Evolutionary conservation across 2,113 vertebrate species (phyloP).

Genomic region (Solenodon paradoxus): DNA sequence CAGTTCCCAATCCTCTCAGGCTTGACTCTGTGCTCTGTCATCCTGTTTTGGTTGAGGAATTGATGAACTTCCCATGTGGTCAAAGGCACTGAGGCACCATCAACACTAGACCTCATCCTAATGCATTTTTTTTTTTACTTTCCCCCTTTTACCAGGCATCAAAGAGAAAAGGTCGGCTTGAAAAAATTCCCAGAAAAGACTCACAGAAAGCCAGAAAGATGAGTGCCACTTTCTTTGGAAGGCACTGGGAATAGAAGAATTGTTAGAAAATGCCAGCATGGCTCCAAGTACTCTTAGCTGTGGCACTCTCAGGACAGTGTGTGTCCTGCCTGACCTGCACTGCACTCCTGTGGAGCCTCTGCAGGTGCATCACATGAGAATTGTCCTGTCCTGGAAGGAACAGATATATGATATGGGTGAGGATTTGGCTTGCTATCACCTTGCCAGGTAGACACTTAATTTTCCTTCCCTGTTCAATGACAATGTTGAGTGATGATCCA

Average conservation of each 20-base stretch:
- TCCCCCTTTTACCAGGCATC: background rate
- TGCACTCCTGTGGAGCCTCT: background rate
- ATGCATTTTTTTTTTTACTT: constrained; percentile 39
- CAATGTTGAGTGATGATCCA: background rate
- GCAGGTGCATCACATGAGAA: background rate
- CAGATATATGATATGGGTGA: background rate
- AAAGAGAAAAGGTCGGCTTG: background rate
- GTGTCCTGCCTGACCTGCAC: background rate
- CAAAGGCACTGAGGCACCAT: background rate
- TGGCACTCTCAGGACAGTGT: background rate
- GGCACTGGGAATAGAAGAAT: background rate
- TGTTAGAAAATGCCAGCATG: background rate
- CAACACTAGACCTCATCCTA: background rate
- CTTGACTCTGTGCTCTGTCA: constrained; percentile 12
- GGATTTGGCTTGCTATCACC: background rate
- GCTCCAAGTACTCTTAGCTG: background rate
- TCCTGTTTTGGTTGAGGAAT: background rate
- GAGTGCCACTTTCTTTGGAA: background rate
- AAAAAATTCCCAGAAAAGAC: background rate
- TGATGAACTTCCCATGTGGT: background rate
- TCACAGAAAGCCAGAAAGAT: background rate
- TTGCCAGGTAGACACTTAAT: background rate
- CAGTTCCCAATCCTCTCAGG: background rate
- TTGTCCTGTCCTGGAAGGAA: background rate
- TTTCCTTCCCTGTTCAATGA: background rate